Evolutionary conservation across 1,140 invertebrate genomes (phyloP).

Genomic region (Druon quercuslanigerum): DNA sequence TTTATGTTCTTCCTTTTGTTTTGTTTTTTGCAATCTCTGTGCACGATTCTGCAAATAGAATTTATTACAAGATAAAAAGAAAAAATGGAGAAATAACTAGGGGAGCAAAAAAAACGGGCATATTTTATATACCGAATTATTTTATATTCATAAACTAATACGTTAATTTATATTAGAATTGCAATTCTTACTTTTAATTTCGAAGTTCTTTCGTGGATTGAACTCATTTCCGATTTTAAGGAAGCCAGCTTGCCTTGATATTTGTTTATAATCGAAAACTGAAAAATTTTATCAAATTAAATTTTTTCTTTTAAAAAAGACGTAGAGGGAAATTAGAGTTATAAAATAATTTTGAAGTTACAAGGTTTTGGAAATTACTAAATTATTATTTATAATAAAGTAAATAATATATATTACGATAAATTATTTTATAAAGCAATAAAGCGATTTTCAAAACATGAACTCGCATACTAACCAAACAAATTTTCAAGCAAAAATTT

Average conservation of each 20-base stretch:
- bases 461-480: too few relatives aligned
- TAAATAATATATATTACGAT: too few relatives aligned
- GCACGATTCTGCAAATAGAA: conserved; percentile 66
- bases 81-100: too few relatives aligned
- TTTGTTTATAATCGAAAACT: conserved; percentile 64
- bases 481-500: too few relatives aligned
- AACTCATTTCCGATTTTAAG: conserved; percentile 69
- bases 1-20: conserved; percentile 70
- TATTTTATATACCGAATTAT: not conserved
- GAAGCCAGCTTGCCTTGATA: conserved; percentile 67
- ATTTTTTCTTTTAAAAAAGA: not conserved
- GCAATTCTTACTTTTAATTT: conserved; percentile 67
- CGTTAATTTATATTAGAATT: too few relatives aligned
- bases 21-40: conserved; percentile 66
- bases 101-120: not conserved
- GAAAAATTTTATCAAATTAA: conserved; percentile 40
- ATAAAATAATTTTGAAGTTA: too few relatives aligned
- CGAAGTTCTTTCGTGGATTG: conserved; percentile 65
- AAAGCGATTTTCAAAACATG: too few relatives aligned
- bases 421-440: too few relatives aligned
- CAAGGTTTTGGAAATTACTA: not conserved
- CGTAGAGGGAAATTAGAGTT: too few relatives aligned
- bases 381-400: not conserved
- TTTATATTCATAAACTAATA: too few relatives aligned
- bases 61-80: too few relatives aligned